Evolutionary conservation across 2,888 invertebrate species (phyloP).

Genomic region (Eustalomyia histrio): DNA sequence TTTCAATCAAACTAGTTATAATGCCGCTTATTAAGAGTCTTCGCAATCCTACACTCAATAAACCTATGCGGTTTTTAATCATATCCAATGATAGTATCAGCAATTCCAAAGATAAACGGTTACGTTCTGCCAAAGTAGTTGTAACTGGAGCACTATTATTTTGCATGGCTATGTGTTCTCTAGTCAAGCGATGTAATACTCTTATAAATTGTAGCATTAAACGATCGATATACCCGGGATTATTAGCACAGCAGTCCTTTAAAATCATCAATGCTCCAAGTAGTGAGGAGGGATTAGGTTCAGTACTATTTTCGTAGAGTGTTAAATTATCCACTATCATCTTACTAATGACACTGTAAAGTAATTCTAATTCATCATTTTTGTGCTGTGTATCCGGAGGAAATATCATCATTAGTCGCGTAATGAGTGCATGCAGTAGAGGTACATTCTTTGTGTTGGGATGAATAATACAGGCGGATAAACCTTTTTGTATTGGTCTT

Average conservation of each 20-base stretch:
- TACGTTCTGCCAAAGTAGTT: slow-evolving; percentile 77
- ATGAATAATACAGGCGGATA: slow-evolving; percentile 93
- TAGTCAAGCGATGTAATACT: slow-evolving; percentile 92
- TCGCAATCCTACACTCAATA: slow-evolving; percentile 96
- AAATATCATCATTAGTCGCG: slow-evolving; percentile 92
- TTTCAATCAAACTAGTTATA: slow-evolving; percentile 95
- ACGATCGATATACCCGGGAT: slow-evolving; percentile 95
- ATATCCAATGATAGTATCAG: slow-evolving; percentile 93
- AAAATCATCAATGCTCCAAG: slow-evolving; percentile 97
- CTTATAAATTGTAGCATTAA: slow-evolving; percentile 94
- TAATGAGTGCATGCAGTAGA: slow-evolving; percentile 91
- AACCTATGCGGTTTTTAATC: slow-evolving; percentile 94
- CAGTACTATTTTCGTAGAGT: slow-evolving; percentile 90
- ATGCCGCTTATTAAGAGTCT: slow-evolving; percentile 96
- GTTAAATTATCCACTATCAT: slow-evolving; percentile 91
- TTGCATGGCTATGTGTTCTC: slow-evolving; percentile 89
- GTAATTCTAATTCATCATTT: slow-evolving; percentile 91
- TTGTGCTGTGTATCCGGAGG: slow-evolving; percentile 91
- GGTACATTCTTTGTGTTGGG: slow-evolving; percentile 94
- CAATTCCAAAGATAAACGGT: slow-evolving; percentile 82
- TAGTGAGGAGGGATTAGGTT: slow-evolving; percentile 87
- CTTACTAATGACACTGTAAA: slow-evolving; percentile 94
- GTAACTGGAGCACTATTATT: slow-evolving; percentile 77
- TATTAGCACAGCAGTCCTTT: slow-evolving; percentile 96
- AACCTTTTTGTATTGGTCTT: slow-evolving; percentile 92